Evolutionary conservation across 2,888 invertebrate genomes (phyloP), one percentile per base, ranked within the genome.

Genomic region (Sesia bembeciformis): DNA sequence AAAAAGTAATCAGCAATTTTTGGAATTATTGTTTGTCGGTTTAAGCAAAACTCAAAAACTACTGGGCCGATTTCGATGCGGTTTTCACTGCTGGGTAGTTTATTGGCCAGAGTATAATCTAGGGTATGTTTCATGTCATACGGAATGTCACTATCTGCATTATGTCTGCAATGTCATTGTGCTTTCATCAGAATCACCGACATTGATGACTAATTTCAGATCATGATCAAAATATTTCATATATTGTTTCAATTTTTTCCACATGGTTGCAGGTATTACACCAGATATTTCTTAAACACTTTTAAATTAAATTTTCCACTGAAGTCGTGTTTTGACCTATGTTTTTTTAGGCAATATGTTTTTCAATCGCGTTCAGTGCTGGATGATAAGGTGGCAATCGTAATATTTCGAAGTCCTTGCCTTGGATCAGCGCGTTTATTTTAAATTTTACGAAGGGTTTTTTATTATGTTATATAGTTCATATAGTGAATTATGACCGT

Each of bases 301-400:
- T 2, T 23, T 23, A 23, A 53, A 50, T 23, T 23, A 23, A 53
- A 50, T 40, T 49, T 42, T 53, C 40, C 8, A 41, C n/a, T 5
- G 4, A 8, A 8, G 49, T 59, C 49, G 63, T 40, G 52, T 55
- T 62, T 59, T 55, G 55, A 39, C 52, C 54, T 40, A 56, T 46
- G 39, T 61, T 56, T 42, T 54, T 58, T 42, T 53, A 56, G 4
- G 57, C 59, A 23, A 62, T 54, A 5, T 52, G 8, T 39, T 56
- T 58, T 57, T 62, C 60, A 38, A 60, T 58, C 1, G 60, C 39
- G 49, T 62, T 62, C 40, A 62, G 52, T 51, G 59, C 58, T 6
- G 62, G 62, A 46, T 62, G 58, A 56, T 57, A 57, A 6, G 60
- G 62, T 6, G 56, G 60, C 6, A 59, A 46, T 7, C 58, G 51